These are phyloP conservation scores for Lacanobia oleracea DNA, from an alignment of 2,888 invertebrate species.

Conservation along the genomic window DNA sequence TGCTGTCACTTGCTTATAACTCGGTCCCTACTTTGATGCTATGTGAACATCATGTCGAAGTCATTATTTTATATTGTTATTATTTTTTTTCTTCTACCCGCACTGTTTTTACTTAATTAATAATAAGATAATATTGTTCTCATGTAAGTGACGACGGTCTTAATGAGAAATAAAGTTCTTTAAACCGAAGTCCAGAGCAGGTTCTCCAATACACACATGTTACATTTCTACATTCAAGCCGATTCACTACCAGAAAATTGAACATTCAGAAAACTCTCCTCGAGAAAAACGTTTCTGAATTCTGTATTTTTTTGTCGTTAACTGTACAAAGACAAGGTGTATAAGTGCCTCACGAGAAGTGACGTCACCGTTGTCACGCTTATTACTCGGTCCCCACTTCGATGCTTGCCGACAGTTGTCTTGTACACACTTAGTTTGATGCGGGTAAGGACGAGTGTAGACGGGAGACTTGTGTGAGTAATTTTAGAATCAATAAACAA, in stretches of 20 bases:
- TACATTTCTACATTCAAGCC: no score
- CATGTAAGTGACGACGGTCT: no score
- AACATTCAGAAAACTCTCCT: no score
- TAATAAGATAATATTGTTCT: no score
- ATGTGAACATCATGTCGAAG: no score
- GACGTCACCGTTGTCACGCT: constrained; percentile 40
- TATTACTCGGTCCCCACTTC: constrained; percentile 18
- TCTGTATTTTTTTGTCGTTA: not conserved
- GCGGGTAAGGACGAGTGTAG: constrained; percentile 9
- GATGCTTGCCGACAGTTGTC: constrained; percentile 28
- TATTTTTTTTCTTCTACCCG: no score
- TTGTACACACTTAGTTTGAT: constrained; percentile 35
- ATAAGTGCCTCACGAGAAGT: constrained; percentile 17
- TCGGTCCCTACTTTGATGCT: constrained; percentile 5
- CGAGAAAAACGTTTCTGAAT: not conserved
- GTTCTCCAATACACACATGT: no score
- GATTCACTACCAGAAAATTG: no score
- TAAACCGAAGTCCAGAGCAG: no score
- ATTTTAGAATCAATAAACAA: not conserved
- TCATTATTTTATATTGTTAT: no score
- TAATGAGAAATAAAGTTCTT: no score
- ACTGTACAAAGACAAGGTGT: not conserved
- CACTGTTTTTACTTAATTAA: no score
- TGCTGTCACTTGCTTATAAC: constrained; percentile 35
- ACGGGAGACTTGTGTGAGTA: constrained; percentile 7